Conservation (phyloP, 2,113 vertebrate species). For the Stictonetta naevosa region DNA sequence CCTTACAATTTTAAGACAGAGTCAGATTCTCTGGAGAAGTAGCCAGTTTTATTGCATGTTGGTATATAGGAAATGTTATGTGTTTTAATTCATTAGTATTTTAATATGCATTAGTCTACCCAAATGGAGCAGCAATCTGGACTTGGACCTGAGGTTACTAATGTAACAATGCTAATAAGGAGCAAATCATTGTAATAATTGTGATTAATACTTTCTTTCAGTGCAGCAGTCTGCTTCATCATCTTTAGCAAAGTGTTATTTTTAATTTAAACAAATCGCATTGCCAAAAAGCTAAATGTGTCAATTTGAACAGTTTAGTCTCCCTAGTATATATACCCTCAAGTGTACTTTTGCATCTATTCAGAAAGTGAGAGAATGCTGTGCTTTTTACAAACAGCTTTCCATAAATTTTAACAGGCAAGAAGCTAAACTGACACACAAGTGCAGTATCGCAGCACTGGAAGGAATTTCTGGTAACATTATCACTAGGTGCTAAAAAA, state of each 20-base stretch:
- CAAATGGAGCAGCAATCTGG: neutral
- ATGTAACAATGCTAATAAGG: neutral
- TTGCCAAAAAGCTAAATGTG: slow-evolving; percentile 14
- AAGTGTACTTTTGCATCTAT: slow-evolving; percentile 22
- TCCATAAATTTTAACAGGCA: slow-evolving; percentile 19
- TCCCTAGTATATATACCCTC: neutral
- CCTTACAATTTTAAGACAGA: rapidly evolving
- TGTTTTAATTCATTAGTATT: neutral
- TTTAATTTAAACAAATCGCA: slow-evolving; percentile 44
- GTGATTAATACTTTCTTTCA: slow-evolving; percentile 16
- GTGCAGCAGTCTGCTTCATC: neutral
- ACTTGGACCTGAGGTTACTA: neutral
- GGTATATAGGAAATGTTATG: neutral
- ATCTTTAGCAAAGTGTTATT: slow-evolving; percentile 8
- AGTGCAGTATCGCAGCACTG: neutral
- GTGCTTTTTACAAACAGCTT: slow-evolving; percentile 6
- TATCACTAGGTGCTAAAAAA: neutral
- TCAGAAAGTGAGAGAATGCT: neutral
- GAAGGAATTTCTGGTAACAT: neutral
- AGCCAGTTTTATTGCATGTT: neutral
- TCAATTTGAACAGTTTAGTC: slow-evolving; percentile 33
- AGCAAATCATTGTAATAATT: neutral
- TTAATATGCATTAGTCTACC: neutral
- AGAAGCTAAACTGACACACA: neutral
- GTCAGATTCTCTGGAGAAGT: neutral